Evolutionary conservation across 92 coral and sea anemone species (phyloP).

Genomic region (Parazoanthus swiftii): DNA sequence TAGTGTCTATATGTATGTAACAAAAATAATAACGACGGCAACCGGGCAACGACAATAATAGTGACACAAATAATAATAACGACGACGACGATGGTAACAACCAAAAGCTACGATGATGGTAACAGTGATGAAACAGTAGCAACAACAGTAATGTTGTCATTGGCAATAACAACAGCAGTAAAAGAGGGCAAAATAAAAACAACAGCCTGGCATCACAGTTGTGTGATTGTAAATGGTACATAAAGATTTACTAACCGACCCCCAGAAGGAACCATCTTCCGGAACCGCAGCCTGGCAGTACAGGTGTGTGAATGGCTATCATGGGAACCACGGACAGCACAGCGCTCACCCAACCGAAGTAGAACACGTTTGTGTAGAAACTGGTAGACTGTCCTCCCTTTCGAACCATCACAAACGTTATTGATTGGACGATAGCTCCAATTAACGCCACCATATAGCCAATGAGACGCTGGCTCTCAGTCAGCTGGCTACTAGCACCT

Average conservation of each 20-base stretch:
- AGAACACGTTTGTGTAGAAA: slow-evolving; percentile 79
- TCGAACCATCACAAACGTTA: slow-evolving; percentile 83
- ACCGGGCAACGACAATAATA: too few species aligned
- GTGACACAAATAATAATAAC: too few species aligned
- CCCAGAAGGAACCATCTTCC: slow-evolving; percentile 79
- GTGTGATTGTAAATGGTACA: neutral
- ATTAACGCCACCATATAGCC: slow-evolving; percentile 72
- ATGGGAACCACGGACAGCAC: slow-evolving; percentile 66
- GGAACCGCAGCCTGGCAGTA: slow-evolving; percentile 77
- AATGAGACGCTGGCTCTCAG: slow-evolving; percentile 60
- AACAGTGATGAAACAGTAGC: too few species aligned
- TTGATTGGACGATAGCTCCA: slow-evolving; percentile 81
- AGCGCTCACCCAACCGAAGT: slow-evolving; percentile 89
- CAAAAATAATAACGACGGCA: too few species aligned
- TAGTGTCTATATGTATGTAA: too few species aligned
- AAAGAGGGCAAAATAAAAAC: too few species aligned
- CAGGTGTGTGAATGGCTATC: slow-evolving; percentile 76
- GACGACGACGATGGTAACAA: too few species aligned
- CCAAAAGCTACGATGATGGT: too few species aligned
- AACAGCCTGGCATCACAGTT: neutral
- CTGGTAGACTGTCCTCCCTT: slow-evolving; percentile 63
- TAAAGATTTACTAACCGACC: slow-evolving; percentile 61
- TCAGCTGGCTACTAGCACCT: slow-evolving; percentile 45
- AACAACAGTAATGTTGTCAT: too few species aligned
- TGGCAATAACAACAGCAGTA: too few species aligned